Evolutionary conservation across 92 coral and sea anemone species (phyloP).

Genomic region (Phenganax subtilis): DNA sequence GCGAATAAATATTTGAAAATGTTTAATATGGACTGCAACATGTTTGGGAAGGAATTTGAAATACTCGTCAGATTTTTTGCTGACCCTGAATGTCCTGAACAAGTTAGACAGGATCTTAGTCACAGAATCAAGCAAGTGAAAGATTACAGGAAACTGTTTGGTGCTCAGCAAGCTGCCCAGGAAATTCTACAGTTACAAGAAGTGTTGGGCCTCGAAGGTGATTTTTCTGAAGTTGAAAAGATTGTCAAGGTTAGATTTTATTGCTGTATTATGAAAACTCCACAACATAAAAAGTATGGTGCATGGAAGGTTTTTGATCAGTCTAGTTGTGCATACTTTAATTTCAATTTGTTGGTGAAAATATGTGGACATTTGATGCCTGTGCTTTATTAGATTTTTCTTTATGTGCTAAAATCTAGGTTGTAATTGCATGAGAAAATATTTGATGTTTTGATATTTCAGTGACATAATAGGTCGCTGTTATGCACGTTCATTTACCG

Average conservation of each 20-base stretch:
- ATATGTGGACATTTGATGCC: too few species aligned
- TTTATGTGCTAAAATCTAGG: background rate
- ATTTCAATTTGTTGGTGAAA: too few species aligned
- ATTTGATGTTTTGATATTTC: too few species aligned
- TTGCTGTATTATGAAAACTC: background rate
- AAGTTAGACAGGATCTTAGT: slow-evolving; percentile 1
- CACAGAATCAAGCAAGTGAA: slow-evolving; percentile 43
- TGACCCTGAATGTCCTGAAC: background rate
- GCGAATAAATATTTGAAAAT: slow-evolving; percentile 46
- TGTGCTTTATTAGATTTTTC: too few species aligned
- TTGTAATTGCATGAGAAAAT: background rate
- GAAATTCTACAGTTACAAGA: slow-evolving; percentile 51
- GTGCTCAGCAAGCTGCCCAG: slow-evolving; percentile 55
- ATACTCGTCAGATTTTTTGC: slow-evolving; percentile 23
- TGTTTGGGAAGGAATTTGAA: slow-evolving; percentile 47
- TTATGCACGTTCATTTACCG: too few species aligned
- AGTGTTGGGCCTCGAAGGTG: slow-evolving; percentile 46
- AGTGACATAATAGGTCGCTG: too few species aligned
- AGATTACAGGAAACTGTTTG: slow-evolving; percentile 49
- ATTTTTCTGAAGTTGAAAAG: slow-evolving; percentile 59
- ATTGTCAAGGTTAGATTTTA: slow-evolving; percentile 56
- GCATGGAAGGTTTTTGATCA: background rate
- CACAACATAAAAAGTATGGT: too few species aligned
- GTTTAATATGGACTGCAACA: slow-evolving; percentile 6
- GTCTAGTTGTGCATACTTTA: background rate